These are phyloP conservation scores for Drosophila neocordata DNA, from an alignment of 1,140 invertebrate genomes.

Conservation along the genomic window DNA sequence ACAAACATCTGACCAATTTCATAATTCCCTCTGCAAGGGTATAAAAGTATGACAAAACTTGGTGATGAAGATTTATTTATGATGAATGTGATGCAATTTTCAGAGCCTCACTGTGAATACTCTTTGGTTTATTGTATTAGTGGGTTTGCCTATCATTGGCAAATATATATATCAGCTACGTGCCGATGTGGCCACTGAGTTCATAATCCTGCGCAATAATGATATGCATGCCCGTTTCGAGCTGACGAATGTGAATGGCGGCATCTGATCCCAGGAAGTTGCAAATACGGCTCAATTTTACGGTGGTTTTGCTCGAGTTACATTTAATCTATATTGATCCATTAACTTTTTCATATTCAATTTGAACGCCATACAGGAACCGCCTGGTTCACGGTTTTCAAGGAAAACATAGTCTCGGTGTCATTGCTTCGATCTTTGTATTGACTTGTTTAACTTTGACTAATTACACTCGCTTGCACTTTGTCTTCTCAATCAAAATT, in stretches of 20 bases:
- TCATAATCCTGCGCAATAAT: conserved; percentile 92
- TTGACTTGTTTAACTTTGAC: no score
- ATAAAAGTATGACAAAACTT: neutral
- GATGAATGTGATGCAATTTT: neutral
- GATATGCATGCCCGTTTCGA: conserved; percentile 95
- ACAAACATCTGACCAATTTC: no score
- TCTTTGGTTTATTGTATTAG: conserved; percentile 5
- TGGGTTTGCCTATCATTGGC: conserved; percentile 11
- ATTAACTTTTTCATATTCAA: conserved; percentile 84
- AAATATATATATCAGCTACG: conserved; percentile 26
- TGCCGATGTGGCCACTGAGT: conserved; percentile 83
- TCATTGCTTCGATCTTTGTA: no score
- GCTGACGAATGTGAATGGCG: conserved; percentile 87
- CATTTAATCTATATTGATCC: neutral
- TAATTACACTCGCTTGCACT: no score
- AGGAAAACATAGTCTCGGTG: conserved; percentile 90
- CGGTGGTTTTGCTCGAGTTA: conserved; percentile 92
- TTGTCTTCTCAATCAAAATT: no score
- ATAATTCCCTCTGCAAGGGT: no score
- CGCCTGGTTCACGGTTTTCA: conserved; percentile 90
- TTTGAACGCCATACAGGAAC: conserved; percentile 94
- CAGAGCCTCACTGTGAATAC: neutral
- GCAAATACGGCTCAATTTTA: conserved; percentile 87
- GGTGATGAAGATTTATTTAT: neutral
- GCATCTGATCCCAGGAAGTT: conserved; percentile 85